A percentile compares a stretch with the other conserved stretches of the same genome.
phyloP scores from a whole-genome alignment of 2,888 invertebrate genomes.

The Cybosia mesomella region DNA sequence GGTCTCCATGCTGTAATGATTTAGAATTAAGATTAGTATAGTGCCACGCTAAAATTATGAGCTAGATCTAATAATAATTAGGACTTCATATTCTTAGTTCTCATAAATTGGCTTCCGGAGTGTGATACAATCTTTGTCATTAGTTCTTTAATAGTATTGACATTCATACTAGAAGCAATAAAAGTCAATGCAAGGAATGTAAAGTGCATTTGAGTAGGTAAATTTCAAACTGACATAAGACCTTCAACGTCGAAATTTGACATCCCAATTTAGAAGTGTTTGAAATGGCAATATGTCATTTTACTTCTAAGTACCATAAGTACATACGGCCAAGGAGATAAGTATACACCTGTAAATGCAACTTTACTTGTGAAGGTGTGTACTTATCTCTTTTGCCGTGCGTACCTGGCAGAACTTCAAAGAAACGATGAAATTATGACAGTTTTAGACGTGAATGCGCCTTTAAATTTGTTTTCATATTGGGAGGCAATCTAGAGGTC shows the following conservation, averaged over 20 bases:
- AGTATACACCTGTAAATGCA: no score
- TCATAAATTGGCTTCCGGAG: background rate
- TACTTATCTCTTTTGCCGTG: no score
- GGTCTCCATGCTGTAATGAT: no score
- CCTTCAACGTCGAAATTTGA: constrained; percentile 3
- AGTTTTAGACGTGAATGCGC: no score
- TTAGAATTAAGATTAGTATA: no score
- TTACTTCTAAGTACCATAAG: background rate
- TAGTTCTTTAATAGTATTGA: constrained; percentile 1
- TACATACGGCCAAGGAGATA: background rate
- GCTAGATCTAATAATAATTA: background rate
- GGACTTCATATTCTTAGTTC: background rate
- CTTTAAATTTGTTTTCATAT: no score
- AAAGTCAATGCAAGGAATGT: background rate
- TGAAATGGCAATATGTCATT: background rate
- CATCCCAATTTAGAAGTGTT: background rate
- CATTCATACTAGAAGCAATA: background rate
- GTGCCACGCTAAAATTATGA: background rate
- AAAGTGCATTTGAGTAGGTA: background rate
- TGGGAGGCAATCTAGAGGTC: no score
- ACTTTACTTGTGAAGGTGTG: no score
- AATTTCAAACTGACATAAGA: constrained; percentile 1
- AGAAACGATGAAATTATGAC: no score
- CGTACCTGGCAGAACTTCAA: no score
- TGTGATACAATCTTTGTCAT: background rate